These are phyloP conservation scores for Petrosia ficiformis DNA, from an alignment of 37 sponge, comb jelly and placozoan genomes.

Conservation along the genomic window DNA sequence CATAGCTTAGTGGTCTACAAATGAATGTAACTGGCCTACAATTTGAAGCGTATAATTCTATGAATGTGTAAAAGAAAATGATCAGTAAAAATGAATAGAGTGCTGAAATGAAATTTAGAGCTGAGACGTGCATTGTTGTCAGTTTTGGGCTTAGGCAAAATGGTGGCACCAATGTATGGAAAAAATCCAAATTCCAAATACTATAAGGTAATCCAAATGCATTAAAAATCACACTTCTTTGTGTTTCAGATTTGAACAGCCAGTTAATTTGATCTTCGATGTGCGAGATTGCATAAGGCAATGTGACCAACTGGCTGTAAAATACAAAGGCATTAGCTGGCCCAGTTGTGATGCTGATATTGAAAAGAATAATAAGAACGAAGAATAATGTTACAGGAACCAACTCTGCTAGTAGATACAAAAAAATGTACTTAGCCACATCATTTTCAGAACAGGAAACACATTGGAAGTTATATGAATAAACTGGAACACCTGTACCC, in stretches of 20 bases:
- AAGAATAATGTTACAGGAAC: background rate
- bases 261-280: background rate
- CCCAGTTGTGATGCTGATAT: background rate
- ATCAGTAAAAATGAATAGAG: conserved; percentile 26
- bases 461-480: background rate
- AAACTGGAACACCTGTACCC: conserved; percentile 2
- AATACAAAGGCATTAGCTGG: background rate
- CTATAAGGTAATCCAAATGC: conserved; percentile 4
- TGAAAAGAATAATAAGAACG: background rate
- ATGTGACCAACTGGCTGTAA: background rate
- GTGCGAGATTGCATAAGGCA: background rate
- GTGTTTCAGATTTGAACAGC: background rate
- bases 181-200: conserved; percentile 44
- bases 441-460: background rate
- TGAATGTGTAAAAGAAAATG: background rate
- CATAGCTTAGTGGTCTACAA: conserved; percentile 43
- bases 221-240: background rate
- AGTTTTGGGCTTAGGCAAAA: conserved; percentile 18
- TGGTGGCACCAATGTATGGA: background rate
- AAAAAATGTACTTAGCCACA: background rate
- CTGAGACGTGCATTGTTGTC: conserved; percentile 19
- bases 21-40: conserved; percentile 24
- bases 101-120: conserved; percentile 22
- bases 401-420: background rate
- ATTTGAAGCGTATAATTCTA: conserved; percentile 39